A percentile compares a stretch with the other conserved stretches of the same genome.
Conservation (phyloP, 2,113 vertebrate genomes). For the Leptosomus discolor region DNA sequence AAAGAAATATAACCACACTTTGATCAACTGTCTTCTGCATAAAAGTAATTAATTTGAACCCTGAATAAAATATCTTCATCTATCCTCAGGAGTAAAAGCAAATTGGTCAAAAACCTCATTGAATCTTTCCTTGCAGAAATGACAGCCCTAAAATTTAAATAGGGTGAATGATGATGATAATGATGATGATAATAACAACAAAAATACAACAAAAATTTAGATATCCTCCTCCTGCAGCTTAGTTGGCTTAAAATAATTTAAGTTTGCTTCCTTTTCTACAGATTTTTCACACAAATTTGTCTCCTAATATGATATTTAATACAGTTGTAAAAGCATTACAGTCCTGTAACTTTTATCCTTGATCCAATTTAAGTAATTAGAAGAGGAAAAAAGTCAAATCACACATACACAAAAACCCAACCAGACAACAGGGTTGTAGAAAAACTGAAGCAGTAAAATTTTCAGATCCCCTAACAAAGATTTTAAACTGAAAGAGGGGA, state of each 20-base stretch:
- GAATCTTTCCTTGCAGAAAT: not conserved
- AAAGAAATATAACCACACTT: not conserved
- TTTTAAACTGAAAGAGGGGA: too few relatives aligned
- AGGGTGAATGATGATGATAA: not conserved
- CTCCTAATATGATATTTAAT: not conserved
- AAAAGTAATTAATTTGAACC: not conserved
- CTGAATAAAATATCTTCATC: not conserved
- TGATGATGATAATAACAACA: not conserved
- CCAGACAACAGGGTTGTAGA: not conserved
- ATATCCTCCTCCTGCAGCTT: not conserved
- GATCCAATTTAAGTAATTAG: not conserved
- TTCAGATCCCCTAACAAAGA: not conserved
- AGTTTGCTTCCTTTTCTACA: not conserved
- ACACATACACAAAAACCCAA: not conserved
- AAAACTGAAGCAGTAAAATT: not conserved
- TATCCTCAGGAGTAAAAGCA: not conserved
- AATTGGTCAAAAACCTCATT: not conserved
- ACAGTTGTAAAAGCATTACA: not conserved
- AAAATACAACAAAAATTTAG: too few relatives aligned
- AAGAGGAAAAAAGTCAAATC: not conserved
- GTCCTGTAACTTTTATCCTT: not conserved
- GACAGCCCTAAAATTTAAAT: not conserved
- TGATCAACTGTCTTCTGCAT: not conserved
- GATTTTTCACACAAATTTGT: not conserved
- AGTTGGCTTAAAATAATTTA: not conserved